Evolutionary conservation across 2,888 invertebrate genomes (phyloP), one percentile per base, ranked within the genome.

Genomic region (Trachelus stipa): DNA sequence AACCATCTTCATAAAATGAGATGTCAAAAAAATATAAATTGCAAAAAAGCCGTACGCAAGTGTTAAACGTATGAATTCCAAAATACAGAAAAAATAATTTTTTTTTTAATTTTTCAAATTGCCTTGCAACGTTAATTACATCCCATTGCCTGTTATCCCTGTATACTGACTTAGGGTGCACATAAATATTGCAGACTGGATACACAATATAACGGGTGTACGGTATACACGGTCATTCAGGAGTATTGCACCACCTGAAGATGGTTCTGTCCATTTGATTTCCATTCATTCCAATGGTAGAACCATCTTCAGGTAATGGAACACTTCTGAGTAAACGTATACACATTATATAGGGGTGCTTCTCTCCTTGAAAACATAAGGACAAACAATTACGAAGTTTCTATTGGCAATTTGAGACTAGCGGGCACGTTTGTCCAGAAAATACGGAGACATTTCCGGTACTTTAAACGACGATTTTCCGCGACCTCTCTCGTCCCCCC

Each of bases 361-460:
- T 56, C 56, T 23, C 56, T 23, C 56, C 23, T 56, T 56, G 23
- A 23, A 23, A 15, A 9, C 23, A 56, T 6, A 56, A 23, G 56
- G 23, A 31, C 71, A 86, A 85, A 87, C 86, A 87, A 86, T 87
- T 87, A 87, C 87, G 81, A 87, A 86, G 86, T 86, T 87, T 87
- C 84, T 86, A 86, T 86, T 86, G 86, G 84, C 85, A 86, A 87
- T 87, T 82, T 84, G 83, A 85, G 85, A 85, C 84, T 83, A 74
- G 74, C 31, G 73, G 78, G 76, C 80, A 77, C 81, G 81, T 82
- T 80, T 79, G 79, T 83, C 82, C 79, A 76, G 84, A 86, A 85
- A 85, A 85, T 85, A 83, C 82, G 81, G 83, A 82, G 78, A 74
- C 77, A 15, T 56, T 56, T 56, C 56, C 56, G 56, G 23, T 23